Base-by-base conservation (phyloP, 2,113 vertebrate genomes). In the Lepus timidus region DNA sequence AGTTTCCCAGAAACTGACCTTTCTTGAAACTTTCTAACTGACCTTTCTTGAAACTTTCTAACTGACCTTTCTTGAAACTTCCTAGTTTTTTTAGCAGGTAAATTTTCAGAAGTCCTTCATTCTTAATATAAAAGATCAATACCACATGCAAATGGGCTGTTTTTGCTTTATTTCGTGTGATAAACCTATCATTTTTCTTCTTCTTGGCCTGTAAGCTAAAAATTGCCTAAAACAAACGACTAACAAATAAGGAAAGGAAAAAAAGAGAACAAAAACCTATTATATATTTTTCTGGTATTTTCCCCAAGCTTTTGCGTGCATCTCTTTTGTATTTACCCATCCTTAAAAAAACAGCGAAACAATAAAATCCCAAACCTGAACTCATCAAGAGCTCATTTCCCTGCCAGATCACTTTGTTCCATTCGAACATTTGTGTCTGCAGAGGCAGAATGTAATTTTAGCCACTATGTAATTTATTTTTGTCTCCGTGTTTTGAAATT, bases 151-250 rank as follows among this genome's bases (percentile, higher is more conserved):
- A 74, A 8, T 91, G 75, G 51, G 19, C n/a, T 33, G 61, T 65
- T 65, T 79, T 79, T 55, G 31, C 31, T 88, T 82, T 89, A 33
- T 65, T 16, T 81, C 0, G 19, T 29, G 10, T 14, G 39, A 81
- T 19, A 6, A 61, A 29, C 3, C 23, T 31, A 67, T 31, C 23
- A 62, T 84, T 39, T 64, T 91, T 23, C 55, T 55, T 61, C 92
- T 88, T 49, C 58, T 86, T 79, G 52, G 31, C 65, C 25, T 49
- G 2, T 58, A 92, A 88, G 71, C 51, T 75, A 36, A 83, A 93
- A 93, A 89, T 70, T 67, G 9, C n/a, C 65, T 86, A 75, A 64
- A 86, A 44, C 25, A 83, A 65, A 33, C n/a, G 65, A 78, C 61
- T 52, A 52, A 58, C 52, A 91, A 83, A 51, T 9, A 76, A 58